phyloP scores from a whole-genome alignment of 1,140 invertebrate genomes.

The Drosophila sulfurigaster region DNA sequence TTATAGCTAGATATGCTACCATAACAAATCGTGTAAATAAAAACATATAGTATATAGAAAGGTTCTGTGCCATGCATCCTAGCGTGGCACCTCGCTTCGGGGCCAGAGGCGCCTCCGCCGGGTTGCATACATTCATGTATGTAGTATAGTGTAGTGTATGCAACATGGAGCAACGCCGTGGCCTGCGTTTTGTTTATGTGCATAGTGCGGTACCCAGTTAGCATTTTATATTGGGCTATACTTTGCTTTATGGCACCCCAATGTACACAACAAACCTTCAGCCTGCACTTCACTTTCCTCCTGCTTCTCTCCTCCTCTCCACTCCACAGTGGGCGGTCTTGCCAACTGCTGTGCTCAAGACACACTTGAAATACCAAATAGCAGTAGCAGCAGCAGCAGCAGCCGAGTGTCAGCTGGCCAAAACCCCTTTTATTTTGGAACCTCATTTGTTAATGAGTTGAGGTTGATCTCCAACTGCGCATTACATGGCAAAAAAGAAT shows the following conservation, averaged over 20 bases:
- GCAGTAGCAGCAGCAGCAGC: constrained; percentile 4
- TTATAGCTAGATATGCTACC: constrained; percentile 20
- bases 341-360: constrained; percentile 42
- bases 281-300: no score
- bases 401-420: constrained; percentile 44
- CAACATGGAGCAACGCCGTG: constrained; percentile 11
- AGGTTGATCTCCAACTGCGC: constrained; percentile 19
- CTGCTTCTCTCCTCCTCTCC: not conserved
- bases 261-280: constrained; percentile 50
- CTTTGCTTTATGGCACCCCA: constrained; percentile 82
- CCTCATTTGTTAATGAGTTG: constrained; percentile 26
- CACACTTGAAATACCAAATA: constrained; percentile 36
- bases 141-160: not conserved
- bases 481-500: constrained; percentile 28
- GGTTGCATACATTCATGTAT: not conserved
- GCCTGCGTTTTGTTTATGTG: constrained; percentile 74
- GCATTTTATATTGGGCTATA: constrained; percentile 79
- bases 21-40: constrained; percentile 74
- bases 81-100: constrained; percentile 6
- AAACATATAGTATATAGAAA: constrained; percentile 53
- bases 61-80: constrained; percentile 27
- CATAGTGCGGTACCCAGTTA: constrained; percentile 57
- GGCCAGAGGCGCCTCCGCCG: constrained; percentile 13
- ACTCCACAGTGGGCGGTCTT: constrained; percentile 39
- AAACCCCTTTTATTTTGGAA: not conserved